phyloP scores from a whole-genome alignment of 2,113 vertebrate genomes.

The Callaeas wilsoni region DNA sequence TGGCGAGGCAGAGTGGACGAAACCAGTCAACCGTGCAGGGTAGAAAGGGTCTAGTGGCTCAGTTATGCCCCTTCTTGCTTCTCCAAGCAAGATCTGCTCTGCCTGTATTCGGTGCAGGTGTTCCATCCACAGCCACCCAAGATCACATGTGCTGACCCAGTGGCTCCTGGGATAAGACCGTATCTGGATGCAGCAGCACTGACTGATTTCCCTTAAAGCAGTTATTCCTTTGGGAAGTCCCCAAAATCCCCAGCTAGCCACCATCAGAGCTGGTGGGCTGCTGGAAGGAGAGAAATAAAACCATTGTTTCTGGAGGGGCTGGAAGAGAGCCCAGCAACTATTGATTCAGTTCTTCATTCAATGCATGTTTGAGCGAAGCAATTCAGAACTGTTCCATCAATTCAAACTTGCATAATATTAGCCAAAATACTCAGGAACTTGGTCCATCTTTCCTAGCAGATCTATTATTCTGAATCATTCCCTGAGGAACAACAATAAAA shows the following conservation, averaged over 20 bases:
- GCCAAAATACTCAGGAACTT: not conserved
- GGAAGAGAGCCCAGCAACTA: not conserved
- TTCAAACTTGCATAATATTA: not conserved
- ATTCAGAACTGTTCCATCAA: not conserved
- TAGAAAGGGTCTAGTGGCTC: not conserved
- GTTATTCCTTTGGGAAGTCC: not conserved
- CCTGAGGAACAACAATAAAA: not conserved
- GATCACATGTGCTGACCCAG: not conserved
- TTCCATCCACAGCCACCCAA: not conserved
- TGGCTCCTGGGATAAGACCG: fast-evolving
- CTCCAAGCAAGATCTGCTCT: not conserved
- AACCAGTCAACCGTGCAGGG: not conserved
- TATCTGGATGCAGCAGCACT: not conserved
- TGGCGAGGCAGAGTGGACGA: not conserved
- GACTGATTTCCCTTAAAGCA: not conserved
- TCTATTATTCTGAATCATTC: not conserved
- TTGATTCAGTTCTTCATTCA: constrained; percentile 3
- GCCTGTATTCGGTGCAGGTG: not conserved
- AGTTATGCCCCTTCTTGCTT: not conserved
- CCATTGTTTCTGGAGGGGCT: not conserved
- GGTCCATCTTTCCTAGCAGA: not conserved
- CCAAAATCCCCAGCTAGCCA: not conserved
- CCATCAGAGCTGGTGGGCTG: not conserved
- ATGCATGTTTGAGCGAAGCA: not conserved
- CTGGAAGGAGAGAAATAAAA: not conserved